Percentiles rank a stretch among this genome's conserved stretches.
Evolutionary conservation across 2,888 invertebrate genomes (phyloP).

Genomic region (Oxyscelio sp.): DNA sequence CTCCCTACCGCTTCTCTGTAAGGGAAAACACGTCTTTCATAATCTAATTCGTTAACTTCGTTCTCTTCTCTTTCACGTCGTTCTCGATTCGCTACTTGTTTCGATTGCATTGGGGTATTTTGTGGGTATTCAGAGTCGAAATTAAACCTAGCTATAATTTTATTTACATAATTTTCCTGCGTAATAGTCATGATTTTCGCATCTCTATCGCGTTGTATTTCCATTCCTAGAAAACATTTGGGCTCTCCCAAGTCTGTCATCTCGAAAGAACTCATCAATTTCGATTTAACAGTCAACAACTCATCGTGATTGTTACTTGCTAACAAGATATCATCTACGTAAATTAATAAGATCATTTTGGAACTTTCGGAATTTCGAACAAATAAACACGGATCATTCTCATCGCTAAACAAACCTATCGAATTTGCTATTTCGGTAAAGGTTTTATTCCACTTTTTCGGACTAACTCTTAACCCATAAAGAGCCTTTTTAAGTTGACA

Average conservation of each 20-base stretch:
- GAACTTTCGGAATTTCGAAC: neutral
- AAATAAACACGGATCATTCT: neutral
- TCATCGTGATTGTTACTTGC: conserved; percentile 63
- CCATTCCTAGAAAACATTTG: conserved; percentile 54
- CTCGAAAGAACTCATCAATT: conserved; percentile 60
- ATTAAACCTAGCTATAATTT: conserved; percentile 36
- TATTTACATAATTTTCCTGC: conserved; percentile 28
- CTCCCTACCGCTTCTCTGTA: conserved; percentile 1
- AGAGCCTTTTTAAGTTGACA: neutral
- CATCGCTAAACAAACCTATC: neutral
- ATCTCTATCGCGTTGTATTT: conserved; percentile 24
- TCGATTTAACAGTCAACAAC: conserved; percentile 34
- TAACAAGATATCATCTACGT: too few relatives aligned
- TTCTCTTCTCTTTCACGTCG: neutral
- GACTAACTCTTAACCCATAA: neutral
- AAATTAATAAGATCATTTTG: neutral
- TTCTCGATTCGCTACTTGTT: conserved; percentile 38
- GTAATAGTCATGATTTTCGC: conserved; percentile 12
- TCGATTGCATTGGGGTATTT: conserved; percentile 46
- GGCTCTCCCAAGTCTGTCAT: conserved; percentile 66
- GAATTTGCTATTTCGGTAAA: neutral
- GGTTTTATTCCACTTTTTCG: neutral
- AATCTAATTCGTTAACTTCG: too few relatives aligned
- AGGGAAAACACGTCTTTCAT: neutral
- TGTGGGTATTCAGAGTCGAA: conserved; percentile 24